Base-by-base conservation (phyloP, 2,888 invertebrate genomes). In the Xestia xanthographa region DNA sequence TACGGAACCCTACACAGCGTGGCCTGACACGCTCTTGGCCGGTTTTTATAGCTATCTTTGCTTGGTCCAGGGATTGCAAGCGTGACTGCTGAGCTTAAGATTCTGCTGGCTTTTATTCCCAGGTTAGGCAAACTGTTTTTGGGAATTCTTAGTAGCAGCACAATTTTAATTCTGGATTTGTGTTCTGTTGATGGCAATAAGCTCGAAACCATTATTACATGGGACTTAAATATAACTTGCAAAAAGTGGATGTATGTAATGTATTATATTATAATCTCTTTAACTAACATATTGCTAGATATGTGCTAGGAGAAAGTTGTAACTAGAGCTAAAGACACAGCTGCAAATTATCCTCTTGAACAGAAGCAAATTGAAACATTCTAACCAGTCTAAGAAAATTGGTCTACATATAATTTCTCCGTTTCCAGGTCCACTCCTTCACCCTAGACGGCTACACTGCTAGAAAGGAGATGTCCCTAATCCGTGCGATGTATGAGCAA, bases 401-500 rank as follows among this genome's bases (percentile, higher is more conserved):
- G 17, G 2, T 29, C 58, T 4, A 29, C 3, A 29, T 58, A 17
- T 20, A 41, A 1, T 6, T 41, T 29, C 14, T 45, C 48, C 6
- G 2, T 22, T 92, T 92, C 9, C 91, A 96, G 96, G 90, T 95
- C 1, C 89, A 90, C 3, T 89, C 93, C 2, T 85, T 96, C 38
- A 89, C 87, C 0, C 67, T 92, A 3, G 93, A 93, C 34, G 95
- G 92, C 0, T 87, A 89, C 3, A 77, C 85, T 0, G 77, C 78
- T 0, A 91, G 88, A 80, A 94, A 93, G 75, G 75, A 91, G 26
- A 89, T 88, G 86, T 91, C 94, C 0, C 84, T 96, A 0, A 87
- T 93, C 5, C 90, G 90, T 0, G 92, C 94, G 0, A 88, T 96
- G 87, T 94, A 87, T 58, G 95, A 96, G 72, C 96, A 95, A 81